These are phyloP conservation scores for Hippopotamus amphibius DNA, from an alignment of 2,113 vertebrate species.

Conservation along the genomic window DNA sequence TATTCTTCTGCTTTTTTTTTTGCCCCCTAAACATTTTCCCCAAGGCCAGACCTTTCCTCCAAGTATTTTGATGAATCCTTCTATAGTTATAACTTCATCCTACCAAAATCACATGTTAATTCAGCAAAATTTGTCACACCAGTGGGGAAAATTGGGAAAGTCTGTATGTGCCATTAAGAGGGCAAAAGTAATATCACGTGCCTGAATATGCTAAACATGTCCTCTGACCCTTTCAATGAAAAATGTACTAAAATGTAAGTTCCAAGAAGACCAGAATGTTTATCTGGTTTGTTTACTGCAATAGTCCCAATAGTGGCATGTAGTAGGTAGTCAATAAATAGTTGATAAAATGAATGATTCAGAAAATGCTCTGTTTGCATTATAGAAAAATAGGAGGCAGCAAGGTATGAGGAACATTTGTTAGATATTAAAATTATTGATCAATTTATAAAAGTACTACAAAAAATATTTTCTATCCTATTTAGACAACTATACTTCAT, in stretches of 20 bases:
- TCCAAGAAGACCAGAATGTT: neutral
- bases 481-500: neutral
- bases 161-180: neutral
- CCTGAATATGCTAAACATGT: neutral
- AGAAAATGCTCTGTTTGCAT: neutral
- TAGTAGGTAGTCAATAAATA: neutral
- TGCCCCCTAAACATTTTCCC: neutral
- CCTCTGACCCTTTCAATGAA: neutral
- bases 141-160: neutral
- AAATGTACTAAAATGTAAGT: neutral
- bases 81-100: neutral
- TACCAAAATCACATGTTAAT: neutral
- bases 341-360: neutral
- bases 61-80: neutral
- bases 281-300: neutral
- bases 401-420: neutral
- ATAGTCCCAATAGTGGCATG: accelerated
- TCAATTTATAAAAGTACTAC: neutral
- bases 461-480: neutral
- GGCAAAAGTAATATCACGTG: neutral
- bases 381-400: neutral
- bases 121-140: neutral
- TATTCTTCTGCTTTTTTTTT: neutral
- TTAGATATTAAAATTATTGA: neutral
- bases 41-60: neutral